Evolutionary conservation across 2,888 invertebrate species (phyloP), one percentile per base, ranked within the genome.

Genomic region (Eurytoma adleriae): DNA sequence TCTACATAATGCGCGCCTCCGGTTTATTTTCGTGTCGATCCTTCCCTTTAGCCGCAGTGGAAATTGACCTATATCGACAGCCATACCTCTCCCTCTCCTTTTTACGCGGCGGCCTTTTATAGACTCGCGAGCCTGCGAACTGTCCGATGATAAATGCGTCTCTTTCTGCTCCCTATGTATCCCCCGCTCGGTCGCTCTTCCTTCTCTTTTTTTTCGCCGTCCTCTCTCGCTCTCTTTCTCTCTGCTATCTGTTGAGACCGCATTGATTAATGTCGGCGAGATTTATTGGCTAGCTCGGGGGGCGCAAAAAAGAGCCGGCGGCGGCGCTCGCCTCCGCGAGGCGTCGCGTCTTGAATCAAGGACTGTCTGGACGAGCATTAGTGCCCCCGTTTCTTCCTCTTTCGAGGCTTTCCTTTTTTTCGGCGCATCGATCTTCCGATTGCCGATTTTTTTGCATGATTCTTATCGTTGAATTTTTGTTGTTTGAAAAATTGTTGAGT

Each of bases 241-340:
- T 54, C 48, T 18, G 59, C 59, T 80, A 80, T 80, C 71, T 76
- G 67, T 76, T 67, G 67, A 72, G 61, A 72, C 71, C 62, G 80
- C 76, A 76, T 76, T 80, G 80, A 80, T 80, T 80, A 80, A 80
- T 72, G 76, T 76, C 67, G 54, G 67, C 61, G 54, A 72, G 76
- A 76, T 80, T 76, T 80, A 76, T 80, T 75, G 71, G 67, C 67
- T 61, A 7, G 40, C 69, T 50, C 76, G 61, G 61, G 71, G 59
- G 18, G 52, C 7, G 48, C 67, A 68, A 80, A 73, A 75, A 79
- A 30, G 48, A 40, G 40, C 7, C 27, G 20, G 66, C 30, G 40
- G 56, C 7, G 67, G 24, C 18, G 56, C 40, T 18, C 3, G 59
- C 50, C 27, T n/a, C 27, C 66, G 56, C 64, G 77, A 64, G 30